phyloP scores from a whole-genome alignment of 2,797 vertebrate species.

The Tragopan temminckii region DNA sequence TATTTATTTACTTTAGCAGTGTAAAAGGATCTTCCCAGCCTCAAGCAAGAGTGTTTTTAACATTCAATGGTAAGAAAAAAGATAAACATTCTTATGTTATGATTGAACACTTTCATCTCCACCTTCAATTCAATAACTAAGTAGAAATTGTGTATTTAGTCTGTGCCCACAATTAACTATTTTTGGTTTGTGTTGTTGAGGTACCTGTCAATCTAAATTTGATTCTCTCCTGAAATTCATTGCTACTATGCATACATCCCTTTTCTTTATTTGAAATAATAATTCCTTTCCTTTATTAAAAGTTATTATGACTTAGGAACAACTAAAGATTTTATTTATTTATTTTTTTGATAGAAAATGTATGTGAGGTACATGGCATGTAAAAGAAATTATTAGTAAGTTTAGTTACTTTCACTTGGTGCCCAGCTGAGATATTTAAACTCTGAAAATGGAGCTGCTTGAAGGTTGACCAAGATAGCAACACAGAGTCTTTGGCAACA shows the following conservation, averaged over 20 bases:
- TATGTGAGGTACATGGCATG: background rate
- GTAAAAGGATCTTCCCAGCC: constrained; percentile 82
- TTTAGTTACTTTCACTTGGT: background rate
- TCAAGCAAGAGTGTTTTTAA: constrained; percentile 85
- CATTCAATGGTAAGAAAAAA: constrained; percentile 84
- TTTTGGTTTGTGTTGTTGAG: background rate
- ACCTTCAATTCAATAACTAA: background rate
- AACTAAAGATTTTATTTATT: background rate
- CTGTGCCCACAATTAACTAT: background rate
- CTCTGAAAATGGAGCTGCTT: background rate
- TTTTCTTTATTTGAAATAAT: background rate
- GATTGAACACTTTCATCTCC: constrained; percentile 33
- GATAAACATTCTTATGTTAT: constrained; percentile 65
- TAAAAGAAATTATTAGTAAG: background rate
- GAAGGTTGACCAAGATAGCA: background rate
- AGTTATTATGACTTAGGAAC: background rate
- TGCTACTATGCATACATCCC: background rate
- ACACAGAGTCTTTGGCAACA: background rate
- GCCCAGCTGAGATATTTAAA: background rate
- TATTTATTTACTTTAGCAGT: constrained; percentile 77
- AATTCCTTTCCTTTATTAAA: background rate
- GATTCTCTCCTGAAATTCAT: background rate
- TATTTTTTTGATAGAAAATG: background rate
- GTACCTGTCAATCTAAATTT: background rate
- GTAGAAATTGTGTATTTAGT: background rate